Evolutionary conservation across 2,113 vertebrate genomes (phyloP).

Genomic region (Dicaeum eximium): DNA sequence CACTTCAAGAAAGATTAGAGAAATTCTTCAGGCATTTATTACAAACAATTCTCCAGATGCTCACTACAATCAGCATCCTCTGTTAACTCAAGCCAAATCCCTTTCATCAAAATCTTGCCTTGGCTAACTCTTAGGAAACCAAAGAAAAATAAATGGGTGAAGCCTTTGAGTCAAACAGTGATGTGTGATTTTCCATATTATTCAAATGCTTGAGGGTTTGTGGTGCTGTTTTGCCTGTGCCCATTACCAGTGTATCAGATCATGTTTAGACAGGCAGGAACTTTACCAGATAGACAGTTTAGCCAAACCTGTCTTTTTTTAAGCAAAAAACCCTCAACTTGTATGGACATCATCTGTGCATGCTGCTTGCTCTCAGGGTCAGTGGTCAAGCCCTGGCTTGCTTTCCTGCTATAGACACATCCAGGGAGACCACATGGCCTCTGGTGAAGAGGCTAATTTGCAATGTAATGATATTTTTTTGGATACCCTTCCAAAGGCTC

Average conservation of each 20-base stretch:
- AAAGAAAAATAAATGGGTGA: neutral
- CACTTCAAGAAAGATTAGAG: neutral
- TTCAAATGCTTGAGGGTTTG: neutral
- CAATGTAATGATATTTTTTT: neutral
- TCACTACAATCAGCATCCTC: neutral
- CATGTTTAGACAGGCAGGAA: neutral
- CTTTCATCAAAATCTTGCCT: neutral
- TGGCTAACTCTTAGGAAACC: neutral
- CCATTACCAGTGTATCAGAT: neutral
- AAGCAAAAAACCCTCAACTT: neutral
- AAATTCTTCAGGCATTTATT: constrained; percentile 28
- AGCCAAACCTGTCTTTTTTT: neutral
- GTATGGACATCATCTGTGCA: neutral
- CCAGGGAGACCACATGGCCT: neutral
- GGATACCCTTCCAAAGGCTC: neutral
- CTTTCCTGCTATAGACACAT: neutral
- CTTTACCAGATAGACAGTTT: neutral
- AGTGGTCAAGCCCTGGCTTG: neutral
- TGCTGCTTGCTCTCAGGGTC: neutral
- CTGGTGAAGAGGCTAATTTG: neutral
- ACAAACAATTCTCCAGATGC: neutral
- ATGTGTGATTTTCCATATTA: neutral
- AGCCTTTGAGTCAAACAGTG: neutral
- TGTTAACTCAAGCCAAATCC: neutral
- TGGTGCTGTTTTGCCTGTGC: neutral